Evolutionary conservation across 2,888 invertebrate genomes (phyloP).

Genomic region (Lagria hirta): DNA sequence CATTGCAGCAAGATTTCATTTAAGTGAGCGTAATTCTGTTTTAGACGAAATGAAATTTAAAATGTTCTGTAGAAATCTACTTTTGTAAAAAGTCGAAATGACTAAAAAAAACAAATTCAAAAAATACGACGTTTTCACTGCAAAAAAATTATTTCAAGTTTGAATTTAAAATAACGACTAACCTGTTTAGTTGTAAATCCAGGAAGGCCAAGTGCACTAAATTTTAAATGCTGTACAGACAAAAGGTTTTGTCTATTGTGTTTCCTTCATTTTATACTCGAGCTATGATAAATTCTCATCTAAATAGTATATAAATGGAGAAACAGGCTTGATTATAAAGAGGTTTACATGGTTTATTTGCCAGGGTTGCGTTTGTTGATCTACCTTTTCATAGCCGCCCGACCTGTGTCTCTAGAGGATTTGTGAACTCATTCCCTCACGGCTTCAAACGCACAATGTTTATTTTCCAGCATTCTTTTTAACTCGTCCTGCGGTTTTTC

Average conservation of each 20-base stretch:
- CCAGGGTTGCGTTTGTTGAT: conserved; percentile 35
- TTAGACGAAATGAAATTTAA: conserved; percentile 19
- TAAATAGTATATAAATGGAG: conserved; percentile 37
- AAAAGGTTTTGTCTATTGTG: conserved; percentile 39
- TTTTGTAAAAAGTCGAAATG: conserved; percentile 17
- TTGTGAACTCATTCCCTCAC: conserved; percentile 21
- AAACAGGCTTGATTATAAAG: conserved; percentile 36
- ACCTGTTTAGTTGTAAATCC: conserved; percentile 25
- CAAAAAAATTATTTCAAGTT: conserved; percentile 15
- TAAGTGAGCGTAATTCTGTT: conserved; percentile 20
- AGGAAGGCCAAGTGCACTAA: conserved; percentile 28
- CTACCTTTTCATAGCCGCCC: conserved; percentile 32
- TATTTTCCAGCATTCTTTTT: too few species aligned
- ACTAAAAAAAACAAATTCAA: conserved; percentile 16
- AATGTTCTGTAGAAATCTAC: conserved; percentile 19
- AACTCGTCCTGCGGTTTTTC: too few species aligned
- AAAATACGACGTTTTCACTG: conserved; percentile 9
- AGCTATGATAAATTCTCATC: conserved; percentile 36
- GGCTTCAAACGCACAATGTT: conserved; percentile 28
- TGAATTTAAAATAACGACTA: conserved; percentile 25
- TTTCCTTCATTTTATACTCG: conserved; percentile 39
- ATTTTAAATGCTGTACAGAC: conserved; percentile 41
- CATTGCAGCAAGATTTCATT: conserved; percentile 20
- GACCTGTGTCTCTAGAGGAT: conserved; percentile 28
- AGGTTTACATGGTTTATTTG: conserved; percentile 36